Conservation (phyloP, 2,797 vertebrate species). For the Tapera naevia region DNA sequence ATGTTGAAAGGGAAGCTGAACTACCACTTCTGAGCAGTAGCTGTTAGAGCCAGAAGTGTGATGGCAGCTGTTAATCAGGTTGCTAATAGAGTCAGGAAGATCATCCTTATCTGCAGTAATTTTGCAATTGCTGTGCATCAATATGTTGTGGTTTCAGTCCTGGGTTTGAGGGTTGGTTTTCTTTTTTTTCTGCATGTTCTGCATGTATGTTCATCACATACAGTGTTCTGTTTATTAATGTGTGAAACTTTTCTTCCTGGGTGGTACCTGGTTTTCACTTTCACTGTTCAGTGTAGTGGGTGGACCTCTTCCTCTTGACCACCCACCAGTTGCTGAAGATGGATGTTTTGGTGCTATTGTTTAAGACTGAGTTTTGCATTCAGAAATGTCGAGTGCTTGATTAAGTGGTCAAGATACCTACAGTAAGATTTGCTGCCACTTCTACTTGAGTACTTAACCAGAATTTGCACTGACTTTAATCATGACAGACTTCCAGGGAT, state of each 20-base stretch:
- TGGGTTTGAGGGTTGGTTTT: accelerated
- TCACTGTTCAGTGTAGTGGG: not conserved
- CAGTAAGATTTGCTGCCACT: not conserved
- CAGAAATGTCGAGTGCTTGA: not conserved
- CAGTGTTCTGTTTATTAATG: accelerated
- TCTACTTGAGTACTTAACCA: not conserved
- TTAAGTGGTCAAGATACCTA: not conserved
- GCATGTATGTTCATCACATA: not conserved
- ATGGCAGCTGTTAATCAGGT: not conserved
- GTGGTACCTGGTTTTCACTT: not conserved
- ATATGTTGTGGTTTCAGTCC: not conserved
- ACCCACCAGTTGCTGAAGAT: not conserved
- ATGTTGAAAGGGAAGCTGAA: not conserved
- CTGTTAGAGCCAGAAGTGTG: not conserved
- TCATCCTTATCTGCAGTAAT: not conserved
- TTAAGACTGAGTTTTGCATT: not conserved
- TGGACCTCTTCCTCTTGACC: not conserved
- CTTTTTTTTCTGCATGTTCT: not conserved
- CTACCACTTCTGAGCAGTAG: not conserved
- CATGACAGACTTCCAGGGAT: not conserved
- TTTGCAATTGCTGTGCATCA: not conserved
- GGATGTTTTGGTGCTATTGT: not conserved
- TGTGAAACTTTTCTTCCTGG: not conserved
- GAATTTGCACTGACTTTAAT: not conserved
- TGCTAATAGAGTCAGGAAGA: not conserved